These are phyloP conservation scores for Drosophila kokeensis DNA, from an alignment of 2,888 invertebrate species.

Conservation along the genomic window DNA sequence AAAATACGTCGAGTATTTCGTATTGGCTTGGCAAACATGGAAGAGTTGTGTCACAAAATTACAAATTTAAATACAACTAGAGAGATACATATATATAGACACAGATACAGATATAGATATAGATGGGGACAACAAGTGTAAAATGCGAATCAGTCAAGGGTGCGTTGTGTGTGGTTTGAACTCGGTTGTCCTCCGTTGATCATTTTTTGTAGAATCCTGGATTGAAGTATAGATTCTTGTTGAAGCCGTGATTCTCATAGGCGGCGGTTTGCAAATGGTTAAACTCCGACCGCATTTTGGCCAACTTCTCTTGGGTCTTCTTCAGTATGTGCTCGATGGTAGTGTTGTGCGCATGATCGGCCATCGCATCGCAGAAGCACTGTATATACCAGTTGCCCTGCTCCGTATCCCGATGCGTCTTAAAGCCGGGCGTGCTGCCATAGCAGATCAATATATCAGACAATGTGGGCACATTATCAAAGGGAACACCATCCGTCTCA, in stretches of 20 bases:
- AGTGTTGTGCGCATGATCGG: slow-evolving; percentile 87
- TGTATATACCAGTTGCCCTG: slow-evolving; percentile 91
- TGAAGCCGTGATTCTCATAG: slow-evolving; percentile 89
- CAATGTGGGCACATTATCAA: slow-evolving; percentile 78
- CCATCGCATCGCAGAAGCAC: slow-evolving; percentile 88
- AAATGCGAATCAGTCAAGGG: slow-evolving; percentile 47
- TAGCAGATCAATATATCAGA: slow-evolving; percentile 89
- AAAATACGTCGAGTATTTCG: slow-evolving; percentile 41
- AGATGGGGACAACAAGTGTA: slow-evolving; percentile 19
- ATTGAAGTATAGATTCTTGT: slow-evolving; percentile 88
- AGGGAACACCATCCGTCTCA: slow-evolving; percentile 22
- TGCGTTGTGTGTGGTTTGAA: slow-evolving; percentile 9
- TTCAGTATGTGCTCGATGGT: slow-evolving; percentile 89
- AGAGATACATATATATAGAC: background rate
- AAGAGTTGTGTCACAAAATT: slow-evolving; percentile 8
- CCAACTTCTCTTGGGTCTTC: slow-evolving; percentile 87
- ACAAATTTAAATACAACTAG: slow-evolving; percentile 3
- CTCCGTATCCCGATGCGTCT: slow-evolving; percentile 87
- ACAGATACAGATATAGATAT: background rate
- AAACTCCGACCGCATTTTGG: slow-evolving; percentile 83
- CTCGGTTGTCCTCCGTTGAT: slow-evolving; percentile 6
- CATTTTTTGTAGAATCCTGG: slow-evolving; percentile 86
- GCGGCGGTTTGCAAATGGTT: slow-evolving; percentile 88
- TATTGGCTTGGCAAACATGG: slow-evolving; percentile 35
- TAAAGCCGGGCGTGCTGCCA: slow-evolving; percentile 87